These are phyloP conservation scores for Rousettus leschenaultii DNA, from an alignment of 2,113 vertebrate genomes.

Conservation along the genomic window DNA sequence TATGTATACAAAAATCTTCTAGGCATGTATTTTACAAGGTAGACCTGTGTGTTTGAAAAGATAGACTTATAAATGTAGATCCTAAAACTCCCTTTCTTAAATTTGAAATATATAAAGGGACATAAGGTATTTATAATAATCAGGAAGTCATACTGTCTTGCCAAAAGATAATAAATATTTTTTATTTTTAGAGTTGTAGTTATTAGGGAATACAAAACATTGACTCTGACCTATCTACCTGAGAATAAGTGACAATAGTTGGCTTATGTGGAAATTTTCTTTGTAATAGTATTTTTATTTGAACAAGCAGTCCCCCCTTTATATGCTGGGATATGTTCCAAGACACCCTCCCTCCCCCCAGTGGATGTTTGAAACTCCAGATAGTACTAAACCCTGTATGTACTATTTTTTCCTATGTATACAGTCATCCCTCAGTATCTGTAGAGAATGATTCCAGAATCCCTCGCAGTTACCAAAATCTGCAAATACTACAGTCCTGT, in stretches of 20 bases:
- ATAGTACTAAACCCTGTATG: background rate
- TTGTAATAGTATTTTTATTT: slow-evolving; percentile 12
- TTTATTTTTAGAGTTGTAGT: background rate
- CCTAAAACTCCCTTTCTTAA: background rate
- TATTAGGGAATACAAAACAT: background rate
- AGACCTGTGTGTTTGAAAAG: background rate
- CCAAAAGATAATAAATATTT: background rate
- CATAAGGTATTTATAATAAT: background rate
- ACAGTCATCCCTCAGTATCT: background rate
- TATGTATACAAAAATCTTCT: background rate
- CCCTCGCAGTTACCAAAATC: background rate
- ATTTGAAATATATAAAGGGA: background rate
- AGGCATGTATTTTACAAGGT: background rate
- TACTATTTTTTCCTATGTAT: background rate
- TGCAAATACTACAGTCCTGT: background rate
- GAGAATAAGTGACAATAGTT: background rate
- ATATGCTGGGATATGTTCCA: background rate
- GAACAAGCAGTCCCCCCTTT: background rate
- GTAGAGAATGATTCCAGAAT: background rate
- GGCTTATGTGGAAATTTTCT: background rate
- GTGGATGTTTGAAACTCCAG: background rate
- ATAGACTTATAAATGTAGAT: background rate
- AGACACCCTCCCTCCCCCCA: background rate
- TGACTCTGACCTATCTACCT: background rate
- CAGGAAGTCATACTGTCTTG: background rate